Evolutionary conservation across 2,888 invertebrate species (phyloP), one percentile per base, ranked within the genome.

Genomic region (Acleris literana): DNA sequence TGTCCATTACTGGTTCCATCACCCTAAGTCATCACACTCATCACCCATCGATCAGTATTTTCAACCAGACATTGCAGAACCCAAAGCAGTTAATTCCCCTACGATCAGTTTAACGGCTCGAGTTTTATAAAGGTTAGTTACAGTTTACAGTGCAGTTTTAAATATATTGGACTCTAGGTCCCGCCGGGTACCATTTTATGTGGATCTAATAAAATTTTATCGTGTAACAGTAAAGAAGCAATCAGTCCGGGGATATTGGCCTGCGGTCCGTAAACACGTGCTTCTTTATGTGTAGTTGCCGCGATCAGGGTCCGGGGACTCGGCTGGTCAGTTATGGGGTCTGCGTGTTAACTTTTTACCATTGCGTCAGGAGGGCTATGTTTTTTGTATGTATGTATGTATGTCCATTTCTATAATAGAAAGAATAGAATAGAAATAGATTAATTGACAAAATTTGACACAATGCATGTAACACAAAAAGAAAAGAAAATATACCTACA

Each of bases 141-240:
- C 90, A 88, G 86, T 85, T 90, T 89, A 87, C 90, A 88, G 86
- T 85, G 84, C 84, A 86, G 86, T 90, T 89, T 85, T 76, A 86
- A 86, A 85, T 90, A 90, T 90, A 92, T 91, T 90, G 90, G 90
- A 87, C 87, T 88, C 86, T 86, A 85, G 88, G 87, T 84, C 86
- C 81, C 86, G 84, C 85, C 82, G 81, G 79, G 91, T 87, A 89
- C 85, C 85, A 88, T 84, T 92, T 92, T 90, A 92, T 83, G 89
- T 83, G 83, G 87, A 83, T 85, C 87, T 86, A 91, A 91, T 92
- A 92, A 92, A 92, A 87, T 17, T 84, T 92, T 92, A 92, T 92
- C 87, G 92, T 92, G 92, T 92, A 92, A 92, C 90, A 91, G 90
- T 92, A 92, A 92, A 92, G 91, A 91, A 92, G 92, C 92, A 92